Evolutionary conservation across 2,113 vertebrate species (phyloP).

Genomic region (Lutjanus erythropterus): DNA sequence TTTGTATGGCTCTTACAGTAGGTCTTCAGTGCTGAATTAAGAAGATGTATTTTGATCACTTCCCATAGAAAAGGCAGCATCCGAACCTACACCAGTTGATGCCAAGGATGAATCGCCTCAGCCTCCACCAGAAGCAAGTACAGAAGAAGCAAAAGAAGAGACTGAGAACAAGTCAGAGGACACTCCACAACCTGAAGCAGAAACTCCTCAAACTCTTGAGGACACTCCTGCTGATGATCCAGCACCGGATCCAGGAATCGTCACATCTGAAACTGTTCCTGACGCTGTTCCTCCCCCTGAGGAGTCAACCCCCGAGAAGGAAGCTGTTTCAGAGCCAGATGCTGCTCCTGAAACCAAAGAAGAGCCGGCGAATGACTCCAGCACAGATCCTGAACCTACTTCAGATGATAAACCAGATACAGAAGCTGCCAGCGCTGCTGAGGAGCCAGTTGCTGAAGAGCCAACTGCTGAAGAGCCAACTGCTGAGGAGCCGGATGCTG

Average conservation of each 20-base stretch:
- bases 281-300: neutral
- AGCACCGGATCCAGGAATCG: constrained; percentile 6
- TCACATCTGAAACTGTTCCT: constrained; percentile 33
- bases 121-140: constrained; percentile 45
- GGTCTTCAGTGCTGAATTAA: constrained; percentile 1
- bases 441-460: constrained; percentile 18
- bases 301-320: constrained; percentile 16
- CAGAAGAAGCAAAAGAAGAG: constrained; percentile 49
- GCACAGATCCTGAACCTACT: constrained; percentile 32
- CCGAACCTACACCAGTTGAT: constrained; percentile 32
- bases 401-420: constrained; percentile 14
- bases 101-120: constrained; percentile 23
- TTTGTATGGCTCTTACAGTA: neutral
- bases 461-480: constrained; percentile 8
- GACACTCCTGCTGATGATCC: constrained; percentile 14
- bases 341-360: constrained; percentile 30
- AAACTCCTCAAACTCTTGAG: constrained; percentile 23
- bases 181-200: constrained; percentile 12
- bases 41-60: constrained; percentile 1
- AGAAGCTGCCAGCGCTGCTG: constrained; percentile 1
- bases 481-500: constrained; percentile 11
- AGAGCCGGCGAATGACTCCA: neutral
- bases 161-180: constrained; percentile 23
- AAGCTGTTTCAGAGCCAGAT: constrained; percentile 18
- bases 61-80: constrained; percentile 43